These are phyloP conservation scores for Drosophila pseudoobscura DNA, from an alignment of 1,140 invertebrate species.

Conservation along the genomic window DNA sequence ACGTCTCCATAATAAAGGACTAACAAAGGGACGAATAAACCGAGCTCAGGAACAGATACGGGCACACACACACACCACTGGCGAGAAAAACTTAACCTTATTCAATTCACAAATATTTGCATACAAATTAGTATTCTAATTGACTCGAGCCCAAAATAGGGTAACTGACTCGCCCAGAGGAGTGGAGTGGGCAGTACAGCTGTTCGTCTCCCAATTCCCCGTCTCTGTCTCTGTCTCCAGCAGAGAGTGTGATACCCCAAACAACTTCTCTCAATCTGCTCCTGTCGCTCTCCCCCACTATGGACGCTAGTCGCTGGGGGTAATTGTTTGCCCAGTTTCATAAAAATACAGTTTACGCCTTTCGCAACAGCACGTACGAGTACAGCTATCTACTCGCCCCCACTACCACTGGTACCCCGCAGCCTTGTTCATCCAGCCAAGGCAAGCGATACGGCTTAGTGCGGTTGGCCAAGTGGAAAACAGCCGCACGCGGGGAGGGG, in stretches of 20 bases:
- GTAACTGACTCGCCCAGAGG: conserved; percentile 34
- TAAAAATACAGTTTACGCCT: conserved; percentile 80
- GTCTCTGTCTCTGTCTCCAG: too few relatives aligned
- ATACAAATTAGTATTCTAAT: conserved; percentile 81
- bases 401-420: background rate
- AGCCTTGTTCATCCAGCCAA: background rate
- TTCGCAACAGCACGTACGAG: conserved; percentile 57
- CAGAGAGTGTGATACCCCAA: too few relatives aligned
- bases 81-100: conserved; percentile 26
- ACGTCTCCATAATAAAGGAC: conserved; percentile 61
- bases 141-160: conserved; percentile 73
- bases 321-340: conserved; percentile 78
- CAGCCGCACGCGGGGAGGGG: too few relatives aligned
- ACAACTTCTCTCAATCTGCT: conserved; percentile 1
- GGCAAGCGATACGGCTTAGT: conserved; percentile 31
- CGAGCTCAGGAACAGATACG: conserved; percentile 35
- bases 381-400: conserved; percentile 20
- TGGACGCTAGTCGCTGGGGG: conserved; percentile 35
- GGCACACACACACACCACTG: conserved; percentile 7
- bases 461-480: conserved; percentile 31
- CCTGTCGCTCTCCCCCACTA: background rate
- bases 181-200: conserved; percentile 11
- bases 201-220: too few relatives aligned
- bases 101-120: conserved; percentile 73
- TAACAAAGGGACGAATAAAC: conserved; percentile 47